phyloP scores from a whole-genome alignment of 1,140 invertebrate genomes.

The Heliconius hermathena region DNA sequence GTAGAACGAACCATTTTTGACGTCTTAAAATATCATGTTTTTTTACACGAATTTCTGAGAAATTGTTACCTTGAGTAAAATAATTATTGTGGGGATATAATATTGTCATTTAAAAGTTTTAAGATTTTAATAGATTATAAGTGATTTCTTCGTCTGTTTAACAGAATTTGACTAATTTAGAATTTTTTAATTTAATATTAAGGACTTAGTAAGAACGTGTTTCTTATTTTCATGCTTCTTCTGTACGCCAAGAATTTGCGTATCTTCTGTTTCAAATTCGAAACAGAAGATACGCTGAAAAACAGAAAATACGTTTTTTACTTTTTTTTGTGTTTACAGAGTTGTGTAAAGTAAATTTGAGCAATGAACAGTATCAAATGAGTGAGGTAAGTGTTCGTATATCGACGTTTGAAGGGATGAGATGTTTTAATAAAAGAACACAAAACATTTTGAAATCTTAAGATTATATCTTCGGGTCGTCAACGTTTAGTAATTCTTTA shows the following conservation, averaged over 20 bases:
- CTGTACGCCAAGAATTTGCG: too few relatives aligned
- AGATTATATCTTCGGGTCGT: background rate
- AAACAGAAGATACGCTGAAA: too few relatives aligned
- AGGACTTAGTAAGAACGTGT: too few relatives aligned
- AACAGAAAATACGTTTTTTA: too few relatives aligned
- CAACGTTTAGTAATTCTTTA: background rate
- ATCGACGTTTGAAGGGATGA: background rate
- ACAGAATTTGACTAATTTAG: too few relatives aligned
- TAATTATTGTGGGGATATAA: background rate
- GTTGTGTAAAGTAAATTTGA: background rate
- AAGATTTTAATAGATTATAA: background rate
- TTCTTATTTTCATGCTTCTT: too few relatives aligned
- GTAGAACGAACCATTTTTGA: constrained; percentile 14
- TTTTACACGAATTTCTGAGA: background rate
- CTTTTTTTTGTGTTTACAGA: too few relatives aligned
- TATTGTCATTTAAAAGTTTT: background rate
- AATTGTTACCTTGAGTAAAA: background rate
- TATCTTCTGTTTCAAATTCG: too few relatives aligned
- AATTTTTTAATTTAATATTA: too few relatives aligned
- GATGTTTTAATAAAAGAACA: background rate
- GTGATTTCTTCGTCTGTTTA: background rate
- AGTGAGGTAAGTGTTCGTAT: background rate
- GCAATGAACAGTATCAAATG: background rate
- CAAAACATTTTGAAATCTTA: background rate
- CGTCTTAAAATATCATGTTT: background rate